Conservation (phyloP, 1,140 invertebrate species). For the Diorhabda elongata region DNA sequence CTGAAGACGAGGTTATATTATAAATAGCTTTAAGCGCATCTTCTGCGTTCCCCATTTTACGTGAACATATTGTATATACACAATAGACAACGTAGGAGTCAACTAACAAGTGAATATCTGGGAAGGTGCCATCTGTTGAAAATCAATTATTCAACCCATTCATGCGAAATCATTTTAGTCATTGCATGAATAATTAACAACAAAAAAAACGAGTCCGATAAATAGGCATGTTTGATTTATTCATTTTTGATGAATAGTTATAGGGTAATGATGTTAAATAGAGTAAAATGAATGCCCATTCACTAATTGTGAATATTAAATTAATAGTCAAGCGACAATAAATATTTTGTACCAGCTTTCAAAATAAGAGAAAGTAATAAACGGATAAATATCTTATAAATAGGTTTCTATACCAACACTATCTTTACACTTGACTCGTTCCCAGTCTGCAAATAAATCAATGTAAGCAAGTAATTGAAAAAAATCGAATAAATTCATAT, state of each 20-base stretch:
- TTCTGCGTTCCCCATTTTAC: background rate
- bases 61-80: background rate
- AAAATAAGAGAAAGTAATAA: too few relatives aligned
- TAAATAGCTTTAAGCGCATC: constrained; percentile 2
- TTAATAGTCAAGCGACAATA: too few relatives aligned
- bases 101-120: background rate
- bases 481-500: too few relatives aligned
- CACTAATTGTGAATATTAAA: too few relatives aligned
- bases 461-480: too few relatives aligned
- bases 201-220: background rate
- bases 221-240: background rate
- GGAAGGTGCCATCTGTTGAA: background rate
- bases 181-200: background rate
- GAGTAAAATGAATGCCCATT: too few relatives aligned
- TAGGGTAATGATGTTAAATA: too few relatives aligned
- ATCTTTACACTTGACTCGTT: too few relatives aligned
- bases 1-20: background rate
- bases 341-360: too few relatives aligned
- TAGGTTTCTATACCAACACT: too few relatives aligned
- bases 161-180: constrained; percentile 1
- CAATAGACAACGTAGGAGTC: background rate
- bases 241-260: background rate
- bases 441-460: too few relatives aligned
- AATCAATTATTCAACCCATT: constrained; percentile 3
- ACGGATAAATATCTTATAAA: too few relatives aligned